Conservation (phyloP, 2,888 invertebrate genomes). For the Apodemia duryi region DNA sequence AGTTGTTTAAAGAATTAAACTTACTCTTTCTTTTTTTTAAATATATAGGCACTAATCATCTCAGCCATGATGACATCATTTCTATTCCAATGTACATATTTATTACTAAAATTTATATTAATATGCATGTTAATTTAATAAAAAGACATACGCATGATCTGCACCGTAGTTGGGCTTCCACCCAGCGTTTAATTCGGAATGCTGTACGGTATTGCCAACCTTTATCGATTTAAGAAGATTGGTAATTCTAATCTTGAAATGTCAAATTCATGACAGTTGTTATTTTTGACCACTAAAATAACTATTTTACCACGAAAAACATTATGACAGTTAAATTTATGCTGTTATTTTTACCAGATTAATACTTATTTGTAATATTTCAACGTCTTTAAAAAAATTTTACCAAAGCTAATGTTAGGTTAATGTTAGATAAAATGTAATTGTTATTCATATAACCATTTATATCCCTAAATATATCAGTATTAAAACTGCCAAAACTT, state of each 20-base stretch:
- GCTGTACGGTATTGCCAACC: conserved; percentile 24
- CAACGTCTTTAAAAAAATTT: background rate
- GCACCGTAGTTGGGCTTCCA: conserved; percentile 46
- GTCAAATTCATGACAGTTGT: conserved; percentile 5
- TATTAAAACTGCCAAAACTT: background rate
- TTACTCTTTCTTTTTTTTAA: background rate
- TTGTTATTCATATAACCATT: background rate
- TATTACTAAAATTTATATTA: conserved; percentile 22
- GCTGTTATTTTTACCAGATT: background rate
- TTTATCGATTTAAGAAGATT: background rate
- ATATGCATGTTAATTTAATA: conserved; percentile 33
- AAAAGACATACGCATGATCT: conserved; percentile 39
- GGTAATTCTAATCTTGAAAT: conserved; percentile 5
- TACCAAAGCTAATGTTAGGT: too few relatives aligned
- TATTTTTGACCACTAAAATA: background rate
- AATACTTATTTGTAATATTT: background rate
- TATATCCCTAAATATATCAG: background rate
- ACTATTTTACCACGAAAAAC: too few relatives aligned
- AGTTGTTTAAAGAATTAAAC: too few relatives aligned
- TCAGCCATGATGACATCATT: conserved; percentile 19
- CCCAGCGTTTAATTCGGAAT: conserved; percentile 31
- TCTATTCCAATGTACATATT: conserved; percentile 21
- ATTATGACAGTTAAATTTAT: background rate
- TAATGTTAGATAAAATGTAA: too few relatives aligned
- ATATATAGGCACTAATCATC: background rate